Conservation (phyloP, 2,888 invertebrate species). For the Synanthedon myopaeformis region DNA sequence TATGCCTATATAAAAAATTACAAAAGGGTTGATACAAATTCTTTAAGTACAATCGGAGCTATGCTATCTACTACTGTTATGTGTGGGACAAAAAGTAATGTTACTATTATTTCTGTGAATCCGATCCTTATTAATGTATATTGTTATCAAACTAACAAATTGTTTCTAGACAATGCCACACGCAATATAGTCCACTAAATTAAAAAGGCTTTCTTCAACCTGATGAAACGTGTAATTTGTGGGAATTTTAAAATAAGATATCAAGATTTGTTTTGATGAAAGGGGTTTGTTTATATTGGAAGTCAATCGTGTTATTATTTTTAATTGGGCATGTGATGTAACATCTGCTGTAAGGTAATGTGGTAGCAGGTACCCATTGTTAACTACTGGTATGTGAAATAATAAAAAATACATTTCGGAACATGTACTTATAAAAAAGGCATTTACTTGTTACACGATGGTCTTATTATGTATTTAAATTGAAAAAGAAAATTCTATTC, state of each 20-base stretch:
- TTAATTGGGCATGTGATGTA: conserved; percentile 38
- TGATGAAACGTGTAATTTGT: conserved; percentile 48
- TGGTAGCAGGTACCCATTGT: not conserved
- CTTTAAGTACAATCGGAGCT: conserved; percentile 5
- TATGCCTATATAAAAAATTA: conserved; percentile 30
- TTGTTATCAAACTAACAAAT: conserved; percentile 39
- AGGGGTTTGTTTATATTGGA: conserved; percentile 41
- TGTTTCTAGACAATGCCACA: conserved; percentile 27
- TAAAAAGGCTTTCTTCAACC: conserved; percentile 16
- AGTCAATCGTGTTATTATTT: conserved; percentile 54
- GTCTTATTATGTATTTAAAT: too few species aligned
- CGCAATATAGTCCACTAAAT: conserved; percentile 31
- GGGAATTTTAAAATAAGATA: conserved; percentile 40
- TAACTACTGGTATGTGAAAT: too few species aligned
- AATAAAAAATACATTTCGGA: too few species aligned
- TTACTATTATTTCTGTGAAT: conserved; percentile 46
- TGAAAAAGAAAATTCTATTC: too few species aligned
- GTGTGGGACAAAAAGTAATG: conserved; percentile 19
- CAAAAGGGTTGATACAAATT: conserved; percentile 51
- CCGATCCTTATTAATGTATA: conserved; percentile 37
- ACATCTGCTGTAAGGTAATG: conserved; percentile 32
- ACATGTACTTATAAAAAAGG: too few species aligned
- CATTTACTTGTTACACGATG: too few species aligned
- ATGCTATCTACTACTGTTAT: not conserved
- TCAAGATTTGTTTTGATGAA: conserved; percentile 50